phyloP scores from a whole-genome alignment of 2,797 vertebrate genomes.

The Notoglanidium macrostoma region DNA sequence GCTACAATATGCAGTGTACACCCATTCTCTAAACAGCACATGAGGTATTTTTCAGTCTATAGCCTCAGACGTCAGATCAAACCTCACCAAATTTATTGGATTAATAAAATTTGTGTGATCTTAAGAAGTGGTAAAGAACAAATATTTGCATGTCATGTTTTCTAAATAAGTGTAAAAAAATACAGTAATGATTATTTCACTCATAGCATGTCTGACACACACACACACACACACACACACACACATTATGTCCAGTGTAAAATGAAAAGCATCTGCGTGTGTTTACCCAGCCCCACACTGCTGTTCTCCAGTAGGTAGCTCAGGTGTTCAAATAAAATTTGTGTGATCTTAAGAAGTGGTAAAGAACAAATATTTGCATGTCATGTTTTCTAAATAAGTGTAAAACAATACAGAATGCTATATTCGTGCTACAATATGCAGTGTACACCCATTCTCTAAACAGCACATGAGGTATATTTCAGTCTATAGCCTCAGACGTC shows the following conservation, averaged over 20 bases:
- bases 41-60: not conserved
- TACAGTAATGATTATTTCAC: not conserved
- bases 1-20: not conserved
- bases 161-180: not conserved
- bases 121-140: not conserved
- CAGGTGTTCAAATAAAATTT: constrained; percentile 76
- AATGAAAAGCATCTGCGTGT: not conserved
- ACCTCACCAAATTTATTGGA: not conserved
- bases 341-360: not conserved
- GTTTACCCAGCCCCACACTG: constrained; percentile 83
- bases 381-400: not conserved
- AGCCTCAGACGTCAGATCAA: not conserved
- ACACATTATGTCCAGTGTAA: not conserved
- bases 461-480: not conserved
- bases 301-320: constrained; percentile 88
- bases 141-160: not conserved
- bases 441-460: not conserved
- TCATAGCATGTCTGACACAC: not conserved
- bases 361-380: not conserved
- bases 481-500: not conserved
- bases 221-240: not conserved
- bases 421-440: not conserved
- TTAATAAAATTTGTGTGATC: not conserved
- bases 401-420: not conserved
- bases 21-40: not conserved